Percentiles rank a stretch among this genome's conserved stretches.
These are phyloP conservation scores for Drosophila heteroneura DNA, from an alignment of 2,888 invertebrate species.

Conservation along the genomic window DNA sequence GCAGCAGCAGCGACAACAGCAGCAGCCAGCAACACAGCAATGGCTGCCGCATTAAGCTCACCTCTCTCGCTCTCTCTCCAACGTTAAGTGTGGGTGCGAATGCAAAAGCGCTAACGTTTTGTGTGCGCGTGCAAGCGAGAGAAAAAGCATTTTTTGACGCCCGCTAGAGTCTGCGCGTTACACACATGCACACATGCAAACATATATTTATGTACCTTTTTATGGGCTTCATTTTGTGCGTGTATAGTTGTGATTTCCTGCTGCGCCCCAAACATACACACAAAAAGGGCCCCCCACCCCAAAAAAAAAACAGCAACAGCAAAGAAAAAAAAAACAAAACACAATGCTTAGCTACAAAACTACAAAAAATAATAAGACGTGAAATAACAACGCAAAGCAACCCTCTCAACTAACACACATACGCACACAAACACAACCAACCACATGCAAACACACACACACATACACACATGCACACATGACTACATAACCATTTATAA, in stretches of 20 bases:
- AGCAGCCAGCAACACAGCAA: conserved; percentile 41
- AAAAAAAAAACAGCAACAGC: conserved; percentile 42
- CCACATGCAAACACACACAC: conserved; percentile 1
- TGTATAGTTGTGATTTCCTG: conserved; percentile 76
- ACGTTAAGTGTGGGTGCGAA: conserved; percentile 23
- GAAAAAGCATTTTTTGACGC: conserved; percentile 29
- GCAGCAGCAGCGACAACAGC: conserved; percentile 11
- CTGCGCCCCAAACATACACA: conserved; percentile 68
- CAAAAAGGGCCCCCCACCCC: conserved; percentile 42
- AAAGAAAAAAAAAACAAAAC: conserved; percentile 12
- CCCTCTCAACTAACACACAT: conserved; percentile 51
- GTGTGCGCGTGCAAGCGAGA: conserved; percentile 29
- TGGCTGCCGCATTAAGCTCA: conserved; percentile 55
- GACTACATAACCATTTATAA: conserved; percentile 78
- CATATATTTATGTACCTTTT: conserved; percentile 32
- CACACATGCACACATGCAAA: conserved; percentile 14
- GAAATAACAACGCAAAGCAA: conserved; percentile 70
- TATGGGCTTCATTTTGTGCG: conserved; percentile 54
- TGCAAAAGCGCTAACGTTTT: conserved; percentile 8
- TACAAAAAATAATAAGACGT: conserved; percentile 50
- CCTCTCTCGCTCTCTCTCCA: conserved; percentile 12
- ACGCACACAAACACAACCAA: conserved; percentile 15
- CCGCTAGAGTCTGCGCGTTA: conserved; percentile 56
- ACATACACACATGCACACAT: conserved; percentile 50
- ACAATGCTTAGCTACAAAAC: conserved; percentile 62